Evolutionary conservation across 2,888 invertebrate genomes (phyloP), one percentile per base, ranked within the genome.

Genomic region (Dinocampus coccinellae): DNA sequence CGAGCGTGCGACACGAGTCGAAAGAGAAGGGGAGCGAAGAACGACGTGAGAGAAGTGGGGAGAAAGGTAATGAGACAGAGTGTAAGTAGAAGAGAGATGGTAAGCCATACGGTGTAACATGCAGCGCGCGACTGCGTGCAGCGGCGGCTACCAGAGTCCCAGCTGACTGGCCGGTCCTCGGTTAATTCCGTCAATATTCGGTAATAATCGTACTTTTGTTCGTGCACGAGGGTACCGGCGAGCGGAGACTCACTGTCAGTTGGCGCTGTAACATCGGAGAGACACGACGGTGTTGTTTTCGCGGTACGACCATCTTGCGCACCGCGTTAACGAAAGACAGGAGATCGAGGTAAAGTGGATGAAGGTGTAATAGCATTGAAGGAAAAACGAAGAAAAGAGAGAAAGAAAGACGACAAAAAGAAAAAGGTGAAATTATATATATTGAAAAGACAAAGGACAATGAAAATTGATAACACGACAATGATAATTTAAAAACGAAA

Each of bases 181-280:
- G 78, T 3, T 26, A 55, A 58, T 29, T 65, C 74, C 84, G 84
- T 13, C 0, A 0, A 3, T 0, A 3, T 10, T 83, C 84, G 84
- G 74, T 47, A 10, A 16, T 26, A 34, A 61, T 84, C 84, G 84
- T 82, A 84, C 79, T 84, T 84, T 84, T 85, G 84, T 84, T 81
- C 69, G 78, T 79, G 81, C 82, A 82, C 81, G 83, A 84, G 83
- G 82, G 77, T 79, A 79, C 83, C 84, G 83, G 83, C 81, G 80
- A 81, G 74, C 77, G 72, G 75, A 70, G 69, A 67, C 76, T 76
- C 76, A 78, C 80, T 80, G 82, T 82, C 85, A 84, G 85, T 84
- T 82, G 82, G 80, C 83, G 83, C 82, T 83, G 82, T 78, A 82
- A 83, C 82, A 79, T 75, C 79, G 80, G 74, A 75, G 78, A 73